Percentiles rank a stretch among this genome's conserved stretches.
Evolutionary conservation across 53 echinoderm and acorn worm genomes (phyloP).

Genomic region (Astropecten irregularis): DNA sequence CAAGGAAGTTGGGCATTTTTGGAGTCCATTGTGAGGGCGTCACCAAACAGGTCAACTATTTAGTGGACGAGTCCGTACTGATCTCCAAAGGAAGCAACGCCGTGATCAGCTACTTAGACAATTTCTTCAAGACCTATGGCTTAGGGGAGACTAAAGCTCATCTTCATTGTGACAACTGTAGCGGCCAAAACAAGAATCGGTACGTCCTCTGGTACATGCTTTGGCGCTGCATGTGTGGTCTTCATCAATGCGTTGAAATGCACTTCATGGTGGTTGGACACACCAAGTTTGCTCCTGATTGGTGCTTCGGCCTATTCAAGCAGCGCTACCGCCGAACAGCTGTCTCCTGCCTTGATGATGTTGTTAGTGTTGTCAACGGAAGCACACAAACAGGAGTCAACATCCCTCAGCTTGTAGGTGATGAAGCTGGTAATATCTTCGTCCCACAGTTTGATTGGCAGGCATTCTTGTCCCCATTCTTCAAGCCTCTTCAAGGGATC

Average conservation of each 20-base stretch:
- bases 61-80: not conserved
- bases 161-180: constrained; percentile 67
- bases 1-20: constrained; percentile 61
- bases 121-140: constrained; percentile 53
- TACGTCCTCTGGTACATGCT: constrained; percentile 43
- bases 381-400: constrained; percentile 54
- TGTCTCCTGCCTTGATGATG: constrained; percentile 41
- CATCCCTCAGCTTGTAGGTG: constrained; percentile 62
- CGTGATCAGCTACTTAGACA: constrained; percentile 64
- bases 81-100: constrained; percentile 61
- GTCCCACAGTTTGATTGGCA: constrained; percentile 67
- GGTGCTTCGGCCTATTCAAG: constrained; percentile 65
- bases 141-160: constrained; percentile 50
- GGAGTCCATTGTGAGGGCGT: constrained; percentile 30
- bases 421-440: constrained; percentile 45
- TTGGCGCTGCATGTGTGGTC: constrained; percentile 24
- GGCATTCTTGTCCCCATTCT: constrained; percentile 58
- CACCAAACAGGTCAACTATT: not conserved
- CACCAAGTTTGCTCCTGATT: constrained; percentile 70
- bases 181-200: constrained; percentile 70
- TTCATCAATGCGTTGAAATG: not conserved
- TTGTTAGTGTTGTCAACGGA: constrained; percentile 8
- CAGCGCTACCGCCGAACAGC: constrained; percentile 24
- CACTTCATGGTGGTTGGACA: constrained; percentile 61
- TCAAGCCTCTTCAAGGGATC: constrained; percentile 55